Percentiles rank a stretch among this genome's conserved stretches.
Conservation (phyloP, 2,113 vertebrate genomes). For the Labeo rohita region DNA sequence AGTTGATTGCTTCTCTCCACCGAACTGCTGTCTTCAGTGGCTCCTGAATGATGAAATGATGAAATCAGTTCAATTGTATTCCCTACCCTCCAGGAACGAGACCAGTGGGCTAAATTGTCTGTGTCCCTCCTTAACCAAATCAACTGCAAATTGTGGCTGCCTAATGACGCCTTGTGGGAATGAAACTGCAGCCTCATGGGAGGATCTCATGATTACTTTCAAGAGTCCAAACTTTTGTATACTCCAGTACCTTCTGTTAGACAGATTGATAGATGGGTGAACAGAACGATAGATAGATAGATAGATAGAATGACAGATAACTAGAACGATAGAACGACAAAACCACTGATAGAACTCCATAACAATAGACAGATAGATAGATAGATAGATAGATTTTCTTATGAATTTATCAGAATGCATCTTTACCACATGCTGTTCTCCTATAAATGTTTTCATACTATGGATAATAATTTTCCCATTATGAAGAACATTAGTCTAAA, state of each 20-base stretch:
- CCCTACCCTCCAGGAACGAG: background rate
- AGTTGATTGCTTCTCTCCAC: background rate
- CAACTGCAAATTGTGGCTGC: slow-evolving; percentile 19
- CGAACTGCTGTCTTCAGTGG: background rate
- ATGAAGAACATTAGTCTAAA: slow-evolving; percentile 8
- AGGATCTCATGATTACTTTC: background rate
- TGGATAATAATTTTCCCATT: background rate
- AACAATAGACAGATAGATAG: too few species aligned
- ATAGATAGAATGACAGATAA: too few species aligned
- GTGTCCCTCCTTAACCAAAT: slow-evolving; percentile 8
- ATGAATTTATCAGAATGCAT: background rate
- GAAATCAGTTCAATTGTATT: background rate
- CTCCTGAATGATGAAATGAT: background rate
- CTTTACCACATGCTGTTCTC: background rate
- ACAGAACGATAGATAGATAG: too few species aligned
- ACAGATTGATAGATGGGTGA: background rate
- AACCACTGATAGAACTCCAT: too few species aligned
- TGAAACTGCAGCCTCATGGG: slow-evolving; percentile 13
- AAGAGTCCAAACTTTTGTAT: background rate
- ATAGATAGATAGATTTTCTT: background rate
- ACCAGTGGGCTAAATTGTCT: background rate
- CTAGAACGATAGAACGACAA: too few species aligned
- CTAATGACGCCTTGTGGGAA: slow-evolving; percentile 9
- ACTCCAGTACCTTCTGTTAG: background rate
- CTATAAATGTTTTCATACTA: background rate